Conservation (phyloP, 1,140 invertebrate genomes). For the Zaprionus taronus region DNA sequence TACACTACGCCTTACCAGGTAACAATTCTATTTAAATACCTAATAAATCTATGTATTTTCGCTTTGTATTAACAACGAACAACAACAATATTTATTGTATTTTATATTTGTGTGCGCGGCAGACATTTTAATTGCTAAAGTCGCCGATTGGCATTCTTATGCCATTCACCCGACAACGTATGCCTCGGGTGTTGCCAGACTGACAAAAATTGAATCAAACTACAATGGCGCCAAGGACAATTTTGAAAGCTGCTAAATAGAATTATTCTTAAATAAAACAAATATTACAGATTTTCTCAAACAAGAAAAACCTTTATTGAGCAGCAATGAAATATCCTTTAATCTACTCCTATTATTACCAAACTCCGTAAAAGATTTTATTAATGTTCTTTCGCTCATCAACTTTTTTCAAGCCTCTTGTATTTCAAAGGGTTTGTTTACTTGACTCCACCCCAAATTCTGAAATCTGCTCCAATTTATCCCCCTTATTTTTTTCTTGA, state of each 20-base stretch:
- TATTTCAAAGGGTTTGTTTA: slow-evolving; percentile 73
- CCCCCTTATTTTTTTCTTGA: slow-evolving; percentile 16
- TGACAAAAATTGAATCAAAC: background rate
- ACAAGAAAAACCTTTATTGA: background rate
- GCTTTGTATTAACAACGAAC: slow-evolving; percentile 46
- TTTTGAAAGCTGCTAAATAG: background rate
- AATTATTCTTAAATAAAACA: background rate
- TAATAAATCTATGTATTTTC: slow-evolving; percentile 55
- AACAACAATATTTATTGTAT: background rate
- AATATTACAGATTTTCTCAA: background rate
- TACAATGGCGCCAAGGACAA: background rate
- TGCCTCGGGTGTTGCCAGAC: slow-evolving; percentile 4
- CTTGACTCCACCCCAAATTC: slow-evolving; percentile 1
- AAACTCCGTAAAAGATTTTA: background rate
- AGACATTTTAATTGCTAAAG: background rate
- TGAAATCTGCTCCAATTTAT: slow-evolving; percentile 20
- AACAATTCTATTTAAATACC: slow-evolving; percentile 66
- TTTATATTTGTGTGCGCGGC: background rate
- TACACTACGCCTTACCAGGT: slow-evolving; percentile 57
- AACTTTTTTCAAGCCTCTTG: slow-evolving; percentile 15
- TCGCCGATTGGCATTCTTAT: background rate
- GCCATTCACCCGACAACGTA: slow-evolving; percentile 6
- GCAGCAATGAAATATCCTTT: background rate
- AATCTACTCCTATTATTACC: background rate
- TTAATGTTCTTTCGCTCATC: background rate